These are phyloP conservation scores for Trichechus manatus DNA, from an alignment of 2,113 vertebrate species.

Conservation along the genomic window DNA sequence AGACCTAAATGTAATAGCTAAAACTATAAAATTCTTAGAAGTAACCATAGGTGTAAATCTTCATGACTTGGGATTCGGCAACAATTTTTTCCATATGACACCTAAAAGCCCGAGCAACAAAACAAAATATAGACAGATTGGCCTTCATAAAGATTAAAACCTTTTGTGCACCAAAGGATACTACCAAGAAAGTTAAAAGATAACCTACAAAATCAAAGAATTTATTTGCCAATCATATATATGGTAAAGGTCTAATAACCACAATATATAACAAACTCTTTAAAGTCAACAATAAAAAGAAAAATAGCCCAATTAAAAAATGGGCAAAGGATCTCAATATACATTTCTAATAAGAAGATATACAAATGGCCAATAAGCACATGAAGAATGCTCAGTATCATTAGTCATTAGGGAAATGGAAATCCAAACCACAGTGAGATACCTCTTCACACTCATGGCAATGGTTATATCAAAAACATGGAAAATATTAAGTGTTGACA, in stretches of 20 bases:
- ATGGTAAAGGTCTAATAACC: background rate
- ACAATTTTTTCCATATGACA: background rate
- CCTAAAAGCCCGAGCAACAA: background rate
- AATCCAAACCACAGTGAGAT: background rate
- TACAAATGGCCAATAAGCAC: background rate
- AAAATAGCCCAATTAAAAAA: background rate
- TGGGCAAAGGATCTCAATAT: background rate
- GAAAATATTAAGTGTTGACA: background rate
- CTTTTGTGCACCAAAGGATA: no score
- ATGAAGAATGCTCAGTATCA: background rate
- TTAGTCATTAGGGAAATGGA: background rate
- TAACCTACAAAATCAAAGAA: background rate
- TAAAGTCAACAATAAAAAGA: constrained; percentile 23
- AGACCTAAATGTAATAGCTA: constrained; percentile 2
- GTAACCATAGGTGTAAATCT: background rate
- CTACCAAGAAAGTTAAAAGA: no score
- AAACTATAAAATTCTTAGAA: background rate
- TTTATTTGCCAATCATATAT: background rate
- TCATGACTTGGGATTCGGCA: background rate
- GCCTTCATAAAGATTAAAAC: background rate
- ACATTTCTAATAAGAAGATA: background rate
- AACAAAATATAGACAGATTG: background rate
- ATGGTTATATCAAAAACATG: background rate
- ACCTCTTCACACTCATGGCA: background rate
- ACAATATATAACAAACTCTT: background rate